These are phyloP conservation scores for Ormyrus pomaceus DNA, from an alignment of 2,888 invertebrate genomes.

Conservation along the genomic window DNA sequence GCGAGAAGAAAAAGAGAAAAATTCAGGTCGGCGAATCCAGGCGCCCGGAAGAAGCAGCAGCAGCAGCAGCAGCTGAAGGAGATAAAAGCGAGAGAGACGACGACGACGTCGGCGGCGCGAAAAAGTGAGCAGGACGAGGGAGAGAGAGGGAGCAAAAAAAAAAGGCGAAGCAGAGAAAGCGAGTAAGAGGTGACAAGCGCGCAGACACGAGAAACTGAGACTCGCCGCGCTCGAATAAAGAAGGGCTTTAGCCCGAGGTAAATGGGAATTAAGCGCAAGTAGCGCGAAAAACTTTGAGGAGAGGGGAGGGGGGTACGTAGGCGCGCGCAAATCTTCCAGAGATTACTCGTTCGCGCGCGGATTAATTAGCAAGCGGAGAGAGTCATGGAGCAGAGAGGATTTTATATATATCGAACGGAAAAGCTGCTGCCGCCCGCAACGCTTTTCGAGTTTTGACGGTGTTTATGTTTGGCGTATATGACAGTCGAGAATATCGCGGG, in stretches of 20 bases:
- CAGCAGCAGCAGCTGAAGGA: too few species aligned
- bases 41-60: too few species aligned
- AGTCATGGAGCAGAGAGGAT: too few species aligned
- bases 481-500: not conserved
- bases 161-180: not conserved
- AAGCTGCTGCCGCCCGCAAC: not conserved
- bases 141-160: not conserved
- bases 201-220: not conserved
- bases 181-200: conserved; percentile 33
- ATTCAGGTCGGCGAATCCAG: too few species aligned
- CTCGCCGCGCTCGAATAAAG: conserved; percentile 27
- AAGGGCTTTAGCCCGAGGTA: conserved; percentile 33
- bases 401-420: not conserved
- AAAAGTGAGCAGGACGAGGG: not conserved
- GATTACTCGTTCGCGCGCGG: conserved; percentile 27
- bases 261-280: conserved; percentile 44
- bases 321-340: not conserved
- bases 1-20: too few species aligned
- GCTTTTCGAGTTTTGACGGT: not conserved
- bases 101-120: too few species aligned
- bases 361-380: conserved; percentile 11
- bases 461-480: conserved; percentile 7
- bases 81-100: too few species aligned
- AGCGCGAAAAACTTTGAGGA: conserved; percentile 34
- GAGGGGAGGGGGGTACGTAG: not conserved